Conservation (phyloP, 2,888 invertebrate genomes). For the Drosophila leonis region DNA sequence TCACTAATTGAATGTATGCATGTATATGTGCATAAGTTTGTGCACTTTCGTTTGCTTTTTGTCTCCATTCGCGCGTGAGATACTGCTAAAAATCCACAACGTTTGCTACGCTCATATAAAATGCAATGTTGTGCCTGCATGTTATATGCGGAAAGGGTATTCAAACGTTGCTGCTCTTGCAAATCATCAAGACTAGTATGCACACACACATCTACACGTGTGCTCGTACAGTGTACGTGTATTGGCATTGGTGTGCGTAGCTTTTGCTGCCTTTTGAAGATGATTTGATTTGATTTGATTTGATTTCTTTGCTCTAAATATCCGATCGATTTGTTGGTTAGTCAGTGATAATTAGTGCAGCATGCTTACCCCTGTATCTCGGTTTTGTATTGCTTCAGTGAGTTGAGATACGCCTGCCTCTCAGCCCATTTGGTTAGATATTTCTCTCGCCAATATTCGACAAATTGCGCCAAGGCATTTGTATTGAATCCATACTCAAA, state of each 20-base stretch:
- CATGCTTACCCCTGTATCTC: slow-evolving; percentile 88
- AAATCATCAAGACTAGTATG: not conserved
- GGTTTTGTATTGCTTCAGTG: slow-evolving; percentile 91
- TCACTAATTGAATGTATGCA: not conserved
- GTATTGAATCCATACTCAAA: slow-evolving; percentile 94
- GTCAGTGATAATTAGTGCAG: not conserved
- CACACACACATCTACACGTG: not conserved
- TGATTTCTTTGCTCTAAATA: not conserved
- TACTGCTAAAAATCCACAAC: not conserved
- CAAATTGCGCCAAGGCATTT: slow-evolving; percentile 88
- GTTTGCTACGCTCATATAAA: not conserved
- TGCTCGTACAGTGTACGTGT: too few species aligned
- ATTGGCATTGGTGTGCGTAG: not conserved
- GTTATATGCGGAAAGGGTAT: not conserved
- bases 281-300: not conserved
- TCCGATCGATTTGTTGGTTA: not conserved
- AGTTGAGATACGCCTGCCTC: slow-evolving; percentile 89
- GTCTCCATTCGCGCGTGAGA: not conserved
- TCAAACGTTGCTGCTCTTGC: not conserved
- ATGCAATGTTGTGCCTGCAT: too few species aligned
- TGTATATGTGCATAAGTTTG: not conserved
- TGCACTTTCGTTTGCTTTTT: not conserved
- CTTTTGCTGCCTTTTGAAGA: not conserved
- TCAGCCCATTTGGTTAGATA: slow-evolving; percentile 90
- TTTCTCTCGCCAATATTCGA: slow-evolving; percentile 92